A percentile compares a stretch with the other conserved stretches of the same genome.
These are phyloP conservation scores for Molossus alvarezi DNA, from an alignment of 2,797 vertebrate genomes.

Conservation along the genomic window DNA sequence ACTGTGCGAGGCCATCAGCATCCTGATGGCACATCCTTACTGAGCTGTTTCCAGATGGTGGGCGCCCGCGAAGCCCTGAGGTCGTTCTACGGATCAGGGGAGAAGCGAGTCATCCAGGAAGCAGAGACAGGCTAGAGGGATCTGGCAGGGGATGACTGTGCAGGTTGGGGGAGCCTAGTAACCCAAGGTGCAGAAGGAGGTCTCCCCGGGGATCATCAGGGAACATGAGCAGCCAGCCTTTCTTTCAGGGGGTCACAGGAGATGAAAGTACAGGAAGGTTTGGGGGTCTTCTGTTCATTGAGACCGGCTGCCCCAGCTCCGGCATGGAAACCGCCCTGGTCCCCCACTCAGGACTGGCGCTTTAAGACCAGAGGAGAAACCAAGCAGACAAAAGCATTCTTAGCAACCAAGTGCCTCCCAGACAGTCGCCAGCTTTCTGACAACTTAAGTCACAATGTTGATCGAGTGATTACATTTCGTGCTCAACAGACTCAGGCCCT, in stretches of 20 bases:
- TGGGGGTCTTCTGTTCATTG: not conserved
- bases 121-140: not conserved
- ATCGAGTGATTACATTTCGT: conserved; percentile 8
- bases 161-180: not conserved
- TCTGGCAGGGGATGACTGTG: not conserved
- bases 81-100: not conserved
- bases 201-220: too few species aligned
- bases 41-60: not conserved
- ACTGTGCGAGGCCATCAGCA: not conserved
- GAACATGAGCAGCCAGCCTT: not conserved
- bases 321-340: not conserved
- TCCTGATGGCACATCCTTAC: not conserved
- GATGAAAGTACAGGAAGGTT: not conserved
- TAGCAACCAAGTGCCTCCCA: too few species aligned
- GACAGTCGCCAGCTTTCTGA: not conserved
- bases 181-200: not conserved
- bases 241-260: not conserved
- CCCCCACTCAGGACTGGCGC: not conserved
- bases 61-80: not conserved
- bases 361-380: conserved; percentile 20
- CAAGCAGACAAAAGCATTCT: too few species aligned
- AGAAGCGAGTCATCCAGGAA: not conserved
- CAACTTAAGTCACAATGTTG: conserved; percentile 51
- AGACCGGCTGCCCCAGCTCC: not conserved
- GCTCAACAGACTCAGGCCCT: not conserved